Conservation (phyloP, 2,888 invertebrate species). For the Drosophila recens region DNA sequence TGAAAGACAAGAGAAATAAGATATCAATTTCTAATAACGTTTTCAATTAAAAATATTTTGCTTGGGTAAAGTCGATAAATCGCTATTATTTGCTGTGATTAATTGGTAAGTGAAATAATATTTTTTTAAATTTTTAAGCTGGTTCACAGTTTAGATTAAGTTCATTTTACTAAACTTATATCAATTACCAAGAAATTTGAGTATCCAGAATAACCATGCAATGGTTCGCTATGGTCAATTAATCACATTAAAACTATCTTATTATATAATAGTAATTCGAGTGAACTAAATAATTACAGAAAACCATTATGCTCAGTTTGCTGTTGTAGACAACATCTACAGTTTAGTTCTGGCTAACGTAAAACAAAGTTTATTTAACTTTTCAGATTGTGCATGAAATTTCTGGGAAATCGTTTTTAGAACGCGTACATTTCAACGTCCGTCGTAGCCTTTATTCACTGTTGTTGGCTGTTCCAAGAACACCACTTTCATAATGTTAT, state of each 20-base stretch:
- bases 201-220: background rate
- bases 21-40: too few relatives aligned
- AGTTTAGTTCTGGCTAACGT: background rate
- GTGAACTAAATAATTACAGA: background rate
- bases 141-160: too few relatives aligned
- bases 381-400: background rate
- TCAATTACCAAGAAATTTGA: background rate
- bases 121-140: too few relatives aligned
- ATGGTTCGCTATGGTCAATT: background rate
- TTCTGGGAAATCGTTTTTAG: background rate
- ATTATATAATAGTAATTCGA: background rate
- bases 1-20: too few relatives aligned
- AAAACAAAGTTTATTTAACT: background rate
- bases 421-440: background rate
- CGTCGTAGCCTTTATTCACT: background rate
- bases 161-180: too few relatives aligned
- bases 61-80: too few relatives aligned
- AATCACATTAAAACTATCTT: background rate
- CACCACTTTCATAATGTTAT: background rate
- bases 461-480: conserved; percentile 1
- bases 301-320: background rate
- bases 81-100: too few relatives aligned
- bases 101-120: too few relatives aligned
- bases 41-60: too few relatives aligned
- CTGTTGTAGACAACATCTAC: background rate